These are phyloP conservation scores for Ostrea edulis DNA, from an alignment of 1,140 invertebrate species.

Conservation along the genomic window DNA sequence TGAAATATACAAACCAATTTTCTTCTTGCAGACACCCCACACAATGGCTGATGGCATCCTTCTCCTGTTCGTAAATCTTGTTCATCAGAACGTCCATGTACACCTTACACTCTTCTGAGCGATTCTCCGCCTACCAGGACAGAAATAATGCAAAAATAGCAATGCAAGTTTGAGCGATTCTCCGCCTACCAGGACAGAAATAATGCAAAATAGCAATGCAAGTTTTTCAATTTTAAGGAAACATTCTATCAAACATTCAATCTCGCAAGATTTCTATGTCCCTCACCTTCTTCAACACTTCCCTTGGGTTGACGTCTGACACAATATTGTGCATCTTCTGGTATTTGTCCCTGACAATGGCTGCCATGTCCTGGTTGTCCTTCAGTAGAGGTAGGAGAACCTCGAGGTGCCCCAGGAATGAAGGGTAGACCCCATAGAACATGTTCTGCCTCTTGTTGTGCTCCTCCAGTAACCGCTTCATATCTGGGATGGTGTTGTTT, in stretches of 20 bases:
- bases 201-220: not conserved
- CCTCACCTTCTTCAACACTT: conserved; percentile 14
- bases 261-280: too few relatives aligned
- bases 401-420: not conserved
- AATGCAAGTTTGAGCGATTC: conserved; percentile 49
- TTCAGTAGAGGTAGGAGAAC: conserved; percentile 6
- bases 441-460: conserved; percentile 48
- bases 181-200: conserved; percentile 43
- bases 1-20: conserved; percentile 47
- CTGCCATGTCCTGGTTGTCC: not conserved
- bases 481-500: conserved; percentile 54
- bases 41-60: conserved; percentile 52
- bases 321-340: not conserved
- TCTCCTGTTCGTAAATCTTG: conserved; percentile 54
- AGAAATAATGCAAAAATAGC: not conserved
- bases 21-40: conserved; percentile 54
- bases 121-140: conserved; percentile 47
- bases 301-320: not conserved
- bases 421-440: conserved; percentile 43
- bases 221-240: too few relatives aligned
- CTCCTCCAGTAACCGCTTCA: conserved; percentile 47
- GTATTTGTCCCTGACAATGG: not conserved
- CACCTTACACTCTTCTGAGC: conserved; percentile 55
- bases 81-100: conserved; percentile 58
- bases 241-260: too few relatives aligned